A percentile compares a stretch with the other conserved stretches of the same genome.
These are phyloP conservation scores for Forbesichthys agassizii DNA, from an alignment of 2,113 vertebrate genomes.

Conservation along the genomic window DNA sequence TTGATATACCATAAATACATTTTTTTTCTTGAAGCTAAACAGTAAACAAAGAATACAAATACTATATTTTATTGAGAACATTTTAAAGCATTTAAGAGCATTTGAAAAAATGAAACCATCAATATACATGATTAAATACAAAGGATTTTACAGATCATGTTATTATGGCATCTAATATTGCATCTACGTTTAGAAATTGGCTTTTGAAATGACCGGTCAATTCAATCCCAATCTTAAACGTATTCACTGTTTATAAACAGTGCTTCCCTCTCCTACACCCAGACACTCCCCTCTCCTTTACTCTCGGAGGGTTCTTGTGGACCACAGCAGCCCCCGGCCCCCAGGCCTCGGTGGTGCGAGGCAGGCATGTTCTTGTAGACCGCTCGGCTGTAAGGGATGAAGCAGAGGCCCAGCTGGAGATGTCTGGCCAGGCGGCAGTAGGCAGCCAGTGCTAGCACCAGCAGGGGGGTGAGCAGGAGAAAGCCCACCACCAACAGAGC, in stretches of 20 bases:
- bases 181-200: constrained; percentile 25
- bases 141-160: constrained; percentile 28
- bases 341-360: constrained; percentile 46
- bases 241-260: too few species aligned
- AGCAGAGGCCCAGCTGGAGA: constrained; percentile 86
- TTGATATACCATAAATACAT: too few species aligned
- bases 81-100: too few species aligned
- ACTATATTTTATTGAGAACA: too few species aligned
- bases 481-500: constrained; percentile 87
- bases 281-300: constrained; percentile 77
- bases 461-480: constrained; percentile 82
- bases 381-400: constrained; percentile 88
- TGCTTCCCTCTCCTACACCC: constrained; percentile 76
- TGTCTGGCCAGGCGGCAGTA: constrained; percentile 86
- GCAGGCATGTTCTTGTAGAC: constrained; percentile 82
- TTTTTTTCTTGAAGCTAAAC: too few species aligned
- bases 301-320: constrained; percentile 55
- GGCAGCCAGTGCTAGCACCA: constrained; percentile 86
- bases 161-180: neutral
- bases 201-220: neutral
- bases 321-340: constrained; percentile 63
- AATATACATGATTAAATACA: constrained; percentile 29
- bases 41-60: too few species aligned
- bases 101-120: constrained; percentile 8
- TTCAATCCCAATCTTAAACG: too few species aligned